Base-by-base conservation (phyloP, 2,888 invertebrate species). In the Oxycera nigricornis region DNA sequence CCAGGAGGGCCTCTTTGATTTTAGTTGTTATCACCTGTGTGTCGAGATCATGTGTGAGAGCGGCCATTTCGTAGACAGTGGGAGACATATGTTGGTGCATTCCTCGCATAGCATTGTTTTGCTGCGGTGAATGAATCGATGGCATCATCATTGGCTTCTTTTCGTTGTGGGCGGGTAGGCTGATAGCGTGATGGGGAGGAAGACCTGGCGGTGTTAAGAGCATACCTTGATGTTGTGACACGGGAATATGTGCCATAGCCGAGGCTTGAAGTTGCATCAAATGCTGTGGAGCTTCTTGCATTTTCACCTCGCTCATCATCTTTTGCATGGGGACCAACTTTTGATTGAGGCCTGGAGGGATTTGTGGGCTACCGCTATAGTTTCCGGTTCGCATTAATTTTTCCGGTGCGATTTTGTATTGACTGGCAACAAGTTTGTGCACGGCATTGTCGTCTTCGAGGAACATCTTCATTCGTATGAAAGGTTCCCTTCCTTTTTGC, bases 391-490 rank as follows among this genome's bases (percentile, higher is more conserved):
- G 90, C 97, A 97, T 97, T 74, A 97, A 88, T 85, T 97, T 97
- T 86, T 98, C 98, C 7, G 97, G 97, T 0, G 97, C 97, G 76
- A 98, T 97, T 88, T 97, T 97, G 87, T 98, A 98, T 86, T 98
- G 98, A 77, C 96, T 96, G 77, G 98, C 97, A 26, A 97, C 96
- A 79, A 97, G 86, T 83, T 96, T 96, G 85, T 96, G 96, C 1
- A 97, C 96, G 11, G 96, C 96, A 81, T 96, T 95, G 79, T 96
- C 96, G 81, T 97, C 97, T 86, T 96, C 96, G 79, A 98, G 87
- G 86, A 98, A 98, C 93, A 97, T 95, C 85, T 97, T 96, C 97
- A 98, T 98, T 76, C 97, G 89, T 77, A 98, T 97, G 86, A 97
- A 98, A 0, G 97, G 98, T 82, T 98, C 97, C 28, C 97, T 89